These are phyloP conservation scores for Plumapathes pennacea DNA, from an alignment of 92 coral and sea anemone species.

Conservation along the genomic window DNA sequence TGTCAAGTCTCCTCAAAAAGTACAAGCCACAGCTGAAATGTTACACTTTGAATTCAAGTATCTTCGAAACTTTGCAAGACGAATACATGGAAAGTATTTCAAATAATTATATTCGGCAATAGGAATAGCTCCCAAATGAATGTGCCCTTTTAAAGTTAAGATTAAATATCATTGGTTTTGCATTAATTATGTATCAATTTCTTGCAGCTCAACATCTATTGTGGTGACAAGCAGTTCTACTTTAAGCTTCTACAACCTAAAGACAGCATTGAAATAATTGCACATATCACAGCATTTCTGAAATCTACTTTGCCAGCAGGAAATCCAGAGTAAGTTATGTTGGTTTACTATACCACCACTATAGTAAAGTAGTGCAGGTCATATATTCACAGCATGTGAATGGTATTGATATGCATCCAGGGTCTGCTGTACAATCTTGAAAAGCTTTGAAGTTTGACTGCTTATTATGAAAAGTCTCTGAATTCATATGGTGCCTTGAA, in stretches of 20 bases:
- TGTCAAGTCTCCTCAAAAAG: not conserved
- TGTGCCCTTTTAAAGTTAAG: not conserved
- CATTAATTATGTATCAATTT: not conserved
- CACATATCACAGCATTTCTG: constrained; percentile 76
- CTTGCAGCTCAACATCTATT: constrained; percentile 63
- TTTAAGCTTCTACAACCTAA: constrained; percentile 70
- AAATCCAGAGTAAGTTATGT: constrained; percentile 94
- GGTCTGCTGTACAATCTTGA: no score
- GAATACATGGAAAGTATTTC: no score
- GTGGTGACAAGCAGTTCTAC: constrained; percentile 72
- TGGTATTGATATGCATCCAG: no score
- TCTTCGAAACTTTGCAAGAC: no score
- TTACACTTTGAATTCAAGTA: not conserved
- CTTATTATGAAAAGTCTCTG: no score
- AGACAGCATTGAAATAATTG: constrained; percentile 74
- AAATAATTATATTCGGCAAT: no score
- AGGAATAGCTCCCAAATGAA: no score
- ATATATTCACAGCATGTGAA: no score
- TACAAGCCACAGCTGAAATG: not conserved
- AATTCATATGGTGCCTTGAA: no score
- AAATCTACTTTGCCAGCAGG: constrained; percentile 87
- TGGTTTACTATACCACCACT: no score
- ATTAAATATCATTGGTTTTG: not conserved
- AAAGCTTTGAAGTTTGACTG: no score
- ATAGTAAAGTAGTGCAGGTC: no score